phyloP scores from a whole-genome alignment of 2,113 vertebrate genomes.

The Anarrhichthys ocellatus region DNA sequence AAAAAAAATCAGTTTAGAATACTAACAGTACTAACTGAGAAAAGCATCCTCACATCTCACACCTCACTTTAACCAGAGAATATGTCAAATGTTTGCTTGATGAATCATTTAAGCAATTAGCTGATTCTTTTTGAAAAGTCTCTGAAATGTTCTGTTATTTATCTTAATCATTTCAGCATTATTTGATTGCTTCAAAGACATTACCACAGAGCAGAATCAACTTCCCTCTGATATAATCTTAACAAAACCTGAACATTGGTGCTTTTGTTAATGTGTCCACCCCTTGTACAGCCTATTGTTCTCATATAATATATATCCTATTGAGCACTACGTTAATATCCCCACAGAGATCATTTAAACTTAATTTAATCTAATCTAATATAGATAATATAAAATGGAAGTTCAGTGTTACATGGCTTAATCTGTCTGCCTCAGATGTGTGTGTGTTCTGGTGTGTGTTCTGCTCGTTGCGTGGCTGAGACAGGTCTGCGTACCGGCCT shows the following conservation, averaged over 20 bases:
- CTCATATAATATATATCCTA: conserved; percentile 11
- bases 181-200: neutral
- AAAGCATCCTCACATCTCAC: neutral
- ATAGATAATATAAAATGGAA: conserved; percentile 45
- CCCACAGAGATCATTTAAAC: conserved; percentile 46
- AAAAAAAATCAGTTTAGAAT: neutral
- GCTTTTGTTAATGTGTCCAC: conserved; percentile 27
- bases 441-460: conserved; percentile 49
- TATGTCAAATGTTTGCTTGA: neutral
- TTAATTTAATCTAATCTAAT: conserved; percentile 29
- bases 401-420: conserved; percentile 56
- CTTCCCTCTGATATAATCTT: neutral
- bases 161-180: neutral
- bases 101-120: neutral
- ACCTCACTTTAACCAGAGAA: neutral
- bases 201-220: neutral
- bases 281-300: conserved; percentile 17
- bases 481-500: conserved; percentile 52
- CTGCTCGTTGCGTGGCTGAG: conserved; percentile 42
- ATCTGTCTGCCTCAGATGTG: conserved; percentile 53
- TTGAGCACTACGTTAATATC: conserved; percentile 36
- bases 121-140: neutral
- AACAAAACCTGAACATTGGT: neutral
- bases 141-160: neutral
- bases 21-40: too few relatives aligned